Conservation (phyloP, 1,140 invertebrate genomes). For the Solen grandis region DNA sequence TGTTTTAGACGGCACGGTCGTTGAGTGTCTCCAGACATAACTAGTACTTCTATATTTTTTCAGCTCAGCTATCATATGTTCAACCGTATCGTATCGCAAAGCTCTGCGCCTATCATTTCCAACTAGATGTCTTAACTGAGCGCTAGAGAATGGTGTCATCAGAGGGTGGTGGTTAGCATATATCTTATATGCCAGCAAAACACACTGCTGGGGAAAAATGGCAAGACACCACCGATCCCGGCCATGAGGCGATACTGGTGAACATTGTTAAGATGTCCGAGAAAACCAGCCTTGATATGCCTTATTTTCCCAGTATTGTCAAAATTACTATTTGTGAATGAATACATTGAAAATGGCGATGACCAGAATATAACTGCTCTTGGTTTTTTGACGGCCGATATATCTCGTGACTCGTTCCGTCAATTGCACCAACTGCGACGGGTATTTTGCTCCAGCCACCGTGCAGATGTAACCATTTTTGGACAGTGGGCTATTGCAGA, state of each 20-base stretch:
- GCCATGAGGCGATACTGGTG: no score
- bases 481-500: neutral
- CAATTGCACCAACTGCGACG: constrained; percentile 11
- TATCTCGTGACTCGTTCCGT: constrained; percentile 27
- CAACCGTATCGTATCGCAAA: neutral
- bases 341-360: no score
- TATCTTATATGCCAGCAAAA: constrained; percentile 40
- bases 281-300: constrained; percentile 15
- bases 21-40: constrained; percentile 30
- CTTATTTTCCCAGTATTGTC: constrained; percentile 24
- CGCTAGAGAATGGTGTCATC: no score
- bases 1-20: neutral
- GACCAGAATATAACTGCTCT: constrained; percentile 40
- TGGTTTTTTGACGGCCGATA: constrained; percentile 33
- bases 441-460: neutral
- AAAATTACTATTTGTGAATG: constrained; percentile 47
- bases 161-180: constrained; percentile 16
- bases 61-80: constrained; percentile 23
- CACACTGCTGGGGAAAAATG: constrained; percentile 28
- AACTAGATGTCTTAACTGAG: neutral
- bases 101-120: neutral
- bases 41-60: no score
- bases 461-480: neutral
- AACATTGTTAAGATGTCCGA: no score
- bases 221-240: no score